These are phyloP conservation scores for Megalops cyprinoides DNA, from an alignment of 2,797 vertebrate species.

Conservation along the genomic window DNA sequence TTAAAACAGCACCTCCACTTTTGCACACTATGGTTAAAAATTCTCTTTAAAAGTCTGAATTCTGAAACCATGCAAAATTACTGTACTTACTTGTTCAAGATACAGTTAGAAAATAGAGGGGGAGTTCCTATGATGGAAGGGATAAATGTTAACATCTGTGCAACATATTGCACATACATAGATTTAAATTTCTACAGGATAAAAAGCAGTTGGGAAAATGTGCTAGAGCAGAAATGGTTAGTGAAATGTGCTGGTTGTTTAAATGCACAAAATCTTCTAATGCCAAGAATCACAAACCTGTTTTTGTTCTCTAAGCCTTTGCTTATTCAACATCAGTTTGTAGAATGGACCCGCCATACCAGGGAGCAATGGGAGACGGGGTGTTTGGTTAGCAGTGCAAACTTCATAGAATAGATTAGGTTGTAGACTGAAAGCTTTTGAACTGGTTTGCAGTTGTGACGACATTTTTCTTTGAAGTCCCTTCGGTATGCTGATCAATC, in stretches of 20 bases:
- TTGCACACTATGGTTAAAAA: too few relatives aligned
- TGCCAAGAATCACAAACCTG: slow-evolving; percentile 35
- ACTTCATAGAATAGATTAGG: slow-evolving; percentile 29
- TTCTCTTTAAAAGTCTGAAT: too few relatives aligned
- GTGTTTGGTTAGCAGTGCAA: slow-evolving; percentile 39
- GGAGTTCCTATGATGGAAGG: not conserved
- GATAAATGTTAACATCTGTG: not conserved
- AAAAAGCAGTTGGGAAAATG: not conserved
- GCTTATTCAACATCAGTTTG: slow-evolving; percentile 61
- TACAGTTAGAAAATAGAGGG: too few relatives aligned
- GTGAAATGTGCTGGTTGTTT: slow-evolving; percentile 33
- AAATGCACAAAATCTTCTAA: slow-evolving; percentile 38
- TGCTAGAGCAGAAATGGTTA: not conserved
- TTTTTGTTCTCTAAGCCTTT: slow-evolving; percentile 67
- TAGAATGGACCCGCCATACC: slow-evolving; percentile 52
- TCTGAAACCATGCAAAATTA: too few relatives aligned
- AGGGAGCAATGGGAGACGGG: slow-evolving; percentile 41
- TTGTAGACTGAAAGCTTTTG: slow-evolving; percentile 47
- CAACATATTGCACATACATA: not conserved
- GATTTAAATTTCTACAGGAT: not conserved
- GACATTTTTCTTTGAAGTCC: slow-evolving; percentile 64
- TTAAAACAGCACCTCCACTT: too few relatives aligned
- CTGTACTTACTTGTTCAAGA: too few relatives aligned
- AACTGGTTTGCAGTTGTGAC: slow-evolving; percentile 58
- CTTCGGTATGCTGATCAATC: slow-evolving; percentile 53